A percentile compares a stretch with the other conserved stretches of the same genome.
Evolutionary conservation across 2,888 invertebrate genomes (phyloP).

Genomic region (Autographa gamma): DNA sequence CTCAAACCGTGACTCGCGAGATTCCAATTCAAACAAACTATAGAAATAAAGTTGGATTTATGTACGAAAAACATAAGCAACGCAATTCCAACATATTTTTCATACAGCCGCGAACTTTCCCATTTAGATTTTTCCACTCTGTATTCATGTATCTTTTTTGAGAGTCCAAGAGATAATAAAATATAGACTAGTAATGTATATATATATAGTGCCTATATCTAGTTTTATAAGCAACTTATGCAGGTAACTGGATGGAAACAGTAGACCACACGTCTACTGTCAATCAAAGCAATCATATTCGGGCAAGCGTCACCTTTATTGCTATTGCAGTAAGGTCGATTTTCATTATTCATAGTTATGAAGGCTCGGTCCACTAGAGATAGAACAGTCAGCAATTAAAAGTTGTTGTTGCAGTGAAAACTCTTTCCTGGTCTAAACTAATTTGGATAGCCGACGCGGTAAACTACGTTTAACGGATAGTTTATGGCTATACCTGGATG

Average conservation of each 20-base stretch:
- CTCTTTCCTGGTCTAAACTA: constrained; percentile 7
- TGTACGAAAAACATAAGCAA: neutral
- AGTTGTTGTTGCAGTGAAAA: constrained; percentile 3
- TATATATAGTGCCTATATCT: neutral
- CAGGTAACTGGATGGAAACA: neutral
- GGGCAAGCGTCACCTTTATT: too few species aligned
- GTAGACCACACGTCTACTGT: neutral
- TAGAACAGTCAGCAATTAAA: constrained; percentile 3
- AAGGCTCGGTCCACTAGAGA: neutral
- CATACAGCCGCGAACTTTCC: neutral
- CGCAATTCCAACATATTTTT: neutral
- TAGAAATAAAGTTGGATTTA: neutral
- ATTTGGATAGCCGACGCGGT: neutral
- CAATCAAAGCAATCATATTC: too few species aligned
- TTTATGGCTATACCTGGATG: neutral
- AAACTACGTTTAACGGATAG: constrained; percentile 1
- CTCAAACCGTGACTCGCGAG: neutral
- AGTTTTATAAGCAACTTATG: neutral
- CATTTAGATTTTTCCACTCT: neutral
- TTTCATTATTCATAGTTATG: neutral
- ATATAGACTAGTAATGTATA: neutral
- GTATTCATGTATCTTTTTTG: constrained; percentile 1
- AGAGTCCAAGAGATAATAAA: constrained; percentile 5
- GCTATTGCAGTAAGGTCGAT: neutral
- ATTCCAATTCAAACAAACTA: neutral